Evolutionary conservation across 1,140 invertebrate species (phyloP), one percentile per base, ranked within the genome.

Genomic region (Wiebesia pumilae): DNA sequence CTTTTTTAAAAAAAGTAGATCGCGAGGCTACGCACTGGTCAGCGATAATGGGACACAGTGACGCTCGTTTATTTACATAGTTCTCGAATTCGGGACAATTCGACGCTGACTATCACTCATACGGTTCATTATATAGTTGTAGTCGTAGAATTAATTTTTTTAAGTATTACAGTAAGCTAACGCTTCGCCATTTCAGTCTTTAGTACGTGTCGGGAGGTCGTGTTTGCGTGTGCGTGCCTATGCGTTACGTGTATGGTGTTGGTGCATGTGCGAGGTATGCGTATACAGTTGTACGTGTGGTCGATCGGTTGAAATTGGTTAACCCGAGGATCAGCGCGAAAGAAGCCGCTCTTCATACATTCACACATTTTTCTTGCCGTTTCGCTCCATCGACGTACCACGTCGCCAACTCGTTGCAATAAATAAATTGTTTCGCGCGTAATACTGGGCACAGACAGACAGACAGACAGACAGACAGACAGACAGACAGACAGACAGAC

Each of bases 401-500:
- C 47, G 69, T 89, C 87, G 84, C 82, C 2, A 14, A 19, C 51
- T 54, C 19, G 58, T 62, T 2, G 21, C 58, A 90, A 92, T 91
- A 91, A 91, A 92, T 91, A 91, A 88, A 89, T 86, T 54, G 77
- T 86, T 84, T 85, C 89, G 91, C 88, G 88, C 88, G 85, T 92
- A 93, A 93, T 93, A 93, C 92, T 93, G 91, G 89, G 88, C 87
- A 92, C 86, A 79, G 86, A 87, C 86, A 69, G 54, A 24, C n/a
- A n/a, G 30, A 81, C 16, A 47, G 24, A 12, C 1, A n/a, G 38
- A 40, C 10, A 38, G 69, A 16, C 33, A 35, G 3, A 38, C 10
- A 24, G 69, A 40, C 33, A 35, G 69, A 6, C 0, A 40, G 69
- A 40, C 33, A 6, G 38, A 12, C 21, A n/a, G 43, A 33, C 43